Evolutionary conservation across 2,888 invertebrate species (phyloP).

Genomic region (Agrochola lychnidis): DNA sequence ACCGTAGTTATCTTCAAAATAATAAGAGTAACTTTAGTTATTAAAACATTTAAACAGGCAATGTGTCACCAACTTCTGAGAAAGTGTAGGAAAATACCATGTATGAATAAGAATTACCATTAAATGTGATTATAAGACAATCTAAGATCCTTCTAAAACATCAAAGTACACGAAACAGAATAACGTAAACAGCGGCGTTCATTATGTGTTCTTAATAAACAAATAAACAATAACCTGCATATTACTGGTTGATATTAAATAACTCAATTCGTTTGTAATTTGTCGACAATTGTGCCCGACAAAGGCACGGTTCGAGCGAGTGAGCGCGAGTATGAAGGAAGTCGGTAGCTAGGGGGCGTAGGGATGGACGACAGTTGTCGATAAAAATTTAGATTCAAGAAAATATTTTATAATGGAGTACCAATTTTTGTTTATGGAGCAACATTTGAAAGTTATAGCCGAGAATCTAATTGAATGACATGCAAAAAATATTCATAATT

Average conservation of each 20-base stretch:
- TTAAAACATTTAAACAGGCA: background rate
- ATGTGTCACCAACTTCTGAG: background rate
- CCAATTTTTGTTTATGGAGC: background rate
- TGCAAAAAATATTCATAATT: no score
- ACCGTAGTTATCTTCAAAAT: no score
- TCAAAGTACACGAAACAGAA: slow-evolving; percentile 49
- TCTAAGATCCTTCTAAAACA: slow-evolving; percentile 45
- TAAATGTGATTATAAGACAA: slow-evolving; percentile 47
- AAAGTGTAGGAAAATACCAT: background rate
- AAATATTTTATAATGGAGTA: background rate
- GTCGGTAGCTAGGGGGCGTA: slow-evolving; percentile 85
- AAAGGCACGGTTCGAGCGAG: slow-evolving; percentile 90
- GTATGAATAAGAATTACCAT: background rate
- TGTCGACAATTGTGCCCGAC: slow-evolving; percentile 91
- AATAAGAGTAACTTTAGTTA: no score
- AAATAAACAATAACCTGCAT: slow-evolving; percentile 84
- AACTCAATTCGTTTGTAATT: slow-evolving; percentile 91
- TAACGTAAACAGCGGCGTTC: slow-evolving; percentile 67
- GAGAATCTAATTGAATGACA: no score
- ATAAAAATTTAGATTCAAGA: slow-evolving; percentile 41
- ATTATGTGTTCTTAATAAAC: slow-evolving; percentile 78
- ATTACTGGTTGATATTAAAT: slow-evolving; percentile 89
- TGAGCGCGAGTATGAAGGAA: slow-evolving; percentile 90
- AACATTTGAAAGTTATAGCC: no score
- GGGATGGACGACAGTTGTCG: slow-evolving; percentile 72